Percentiles rank a stretch among this genome's conserved stretches.
Conservation (phyloP, 2,888 invertebrate genomes). For the Artemia sp. region DNA sequence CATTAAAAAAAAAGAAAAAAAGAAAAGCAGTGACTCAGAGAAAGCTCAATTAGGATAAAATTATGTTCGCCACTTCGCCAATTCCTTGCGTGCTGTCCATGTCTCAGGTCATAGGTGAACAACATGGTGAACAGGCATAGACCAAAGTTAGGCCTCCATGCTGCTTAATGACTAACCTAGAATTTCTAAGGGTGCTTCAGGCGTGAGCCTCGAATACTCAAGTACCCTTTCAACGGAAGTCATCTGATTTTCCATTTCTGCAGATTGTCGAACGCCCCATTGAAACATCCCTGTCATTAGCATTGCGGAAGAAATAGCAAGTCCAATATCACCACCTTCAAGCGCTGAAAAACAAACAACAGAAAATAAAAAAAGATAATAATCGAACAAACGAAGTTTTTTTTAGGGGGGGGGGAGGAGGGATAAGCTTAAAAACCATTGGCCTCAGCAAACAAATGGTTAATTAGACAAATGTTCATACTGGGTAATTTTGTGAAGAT, state of each 20-base stretch:
- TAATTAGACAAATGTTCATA: too few relatives aligned
- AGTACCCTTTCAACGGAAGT: slow-evolving; percentile 72
- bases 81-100: too few relatives aligned
- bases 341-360: slow-evolving; percentile 23
- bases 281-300: slow-evolving; percentile 37
- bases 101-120: background rate
- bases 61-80: too few relatives aligned
- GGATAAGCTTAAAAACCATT: too few relatives aligned
- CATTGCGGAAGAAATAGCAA: slow-evolving; percentile 30
- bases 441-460: too few relatives aligned
- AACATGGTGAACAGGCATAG: too few relatives aligned
- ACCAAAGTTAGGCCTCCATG: slow-evolving; percentile 31
- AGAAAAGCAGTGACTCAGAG: too few relatives aligned
- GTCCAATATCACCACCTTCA: slow-evolving; percentile 29
- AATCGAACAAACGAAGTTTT: too few relatives aligned
- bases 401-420: too few relatives aligned
- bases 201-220: slow-evolving; percentile 54
- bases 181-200: slow-evolving; percentile 48
- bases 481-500: too few relatives aligned
- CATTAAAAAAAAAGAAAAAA: too few relatives aligned
- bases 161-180: slow-evolving; percentile 27
- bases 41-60: too few relatives aligned
- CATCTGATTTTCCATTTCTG: slow-evolving; percentile 72
- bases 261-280: slow-evolving; percentile 84
- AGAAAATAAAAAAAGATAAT: background rate